Conservation (phyloP, 2,113 vertebrate genomes). For the Anhinga rufa region DNA sequence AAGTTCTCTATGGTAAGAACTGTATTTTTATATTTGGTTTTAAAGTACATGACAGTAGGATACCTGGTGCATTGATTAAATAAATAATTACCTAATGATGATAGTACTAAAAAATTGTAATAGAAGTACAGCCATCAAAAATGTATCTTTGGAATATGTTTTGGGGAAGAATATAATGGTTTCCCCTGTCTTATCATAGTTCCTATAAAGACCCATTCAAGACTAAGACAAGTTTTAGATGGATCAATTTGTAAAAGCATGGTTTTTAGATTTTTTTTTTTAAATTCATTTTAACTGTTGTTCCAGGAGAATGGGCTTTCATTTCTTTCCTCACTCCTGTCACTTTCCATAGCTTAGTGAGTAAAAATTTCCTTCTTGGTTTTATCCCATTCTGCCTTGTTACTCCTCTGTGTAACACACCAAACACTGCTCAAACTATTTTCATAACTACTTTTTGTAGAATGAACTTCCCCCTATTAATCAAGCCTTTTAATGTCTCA, state of each 20-base stretch:
- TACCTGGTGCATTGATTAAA: not conserved
- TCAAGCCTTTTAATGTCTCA: not conserved
- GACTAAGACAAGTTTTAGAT: not conserved
- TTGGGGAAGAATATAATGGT: not conserved
- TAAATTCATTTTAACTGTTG: not conserved
- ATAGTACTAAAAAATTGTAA: not conserved
- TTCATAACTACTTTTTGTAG: not conserved
- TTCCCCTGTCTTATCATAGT: not conserved
- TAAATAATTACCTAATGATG: not conserved
- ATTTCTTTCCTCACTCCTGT: not conserved
- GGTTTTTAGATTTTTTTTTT: not conserved
- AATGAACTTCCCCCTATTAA: not conserved
- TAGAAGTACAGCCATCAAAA: not conserved
- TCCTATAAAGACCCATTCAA: not conserved
- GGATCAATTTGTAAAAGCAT: not conserved
- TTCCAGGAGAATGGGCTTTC: not conserved
- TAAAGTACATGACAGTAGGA: not conserved
- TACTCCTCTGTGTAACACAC: not conserved
- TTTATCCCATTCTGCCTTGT: not conserved
- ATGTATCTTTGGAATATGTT: not conserved
- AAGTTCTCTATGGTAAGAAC: not conserved
- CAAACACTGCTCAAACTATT: not conserved
- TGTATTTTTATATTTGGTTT: not conserved
- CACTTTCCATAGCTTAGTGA: not conserved
- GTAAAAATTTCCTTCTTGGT: not conserved